Evolutionary conservation across 1,140 invertebrate genomes (phyloP), one percentile per base, ranked within the genome.

Genomic region (Hermetia illucens): DNA sequence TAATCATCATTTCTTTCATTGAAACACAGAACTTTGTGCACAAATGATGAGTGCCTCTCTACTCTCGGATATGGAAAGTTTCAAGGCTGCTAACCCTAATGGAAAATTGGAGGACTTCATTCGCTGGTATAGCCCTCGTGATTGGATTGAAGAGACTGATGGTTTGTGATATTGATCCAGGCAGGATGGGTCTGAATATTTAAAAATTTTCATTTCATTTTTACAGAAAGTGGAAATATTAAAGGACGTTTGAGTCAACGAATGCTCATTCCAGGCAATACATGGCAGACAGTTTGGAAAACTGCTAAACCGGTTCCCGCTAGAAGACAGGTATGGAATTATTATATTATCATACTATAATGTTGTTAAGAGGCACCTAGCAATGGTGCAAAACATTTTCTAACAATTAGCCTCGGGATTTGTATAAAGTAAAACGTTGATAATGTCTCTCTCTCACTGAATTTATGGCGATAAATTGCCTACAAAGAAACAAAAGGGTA

Each of bases 51-150:
- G 87, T 55, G 88, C 91, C 1, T 90, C 88, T 6, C 64, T 98
- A 6, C 65, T 93, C 3, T 96, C 92, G 0, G 95, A 98, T 58
- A 98, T 98, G 92, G 89, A 98, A 59, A 87, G 92, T 1, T 98
- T 98, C 52, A 97, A 97, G 74, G 93, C 94, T 3, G 95, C 95
- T 1, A 98, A 98, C 72, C 93, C 93, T 2, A 82, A 79, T 1
- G 77, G 79, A 16, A 68, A 75, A n/a, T 58, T 98, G 13, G 91
- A 88, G 57, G 95, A 98, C 60, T 98, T 98, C 62, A 91, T 98
- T 38, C 72, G 89, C 38, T 98, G 92, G 92, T 96, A 97, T 58
- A 97, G 93, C 1, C 95, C 95, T 1, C 68, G 90, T 27, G 94
- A 98, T 59, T 96, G 88, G 83, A 75, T 87, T 19, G 77, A 83